Evolutionary conservation across 2,113 vertebrate species (phyloP).

Genomic region (Poecilia latipinna): DNA sequence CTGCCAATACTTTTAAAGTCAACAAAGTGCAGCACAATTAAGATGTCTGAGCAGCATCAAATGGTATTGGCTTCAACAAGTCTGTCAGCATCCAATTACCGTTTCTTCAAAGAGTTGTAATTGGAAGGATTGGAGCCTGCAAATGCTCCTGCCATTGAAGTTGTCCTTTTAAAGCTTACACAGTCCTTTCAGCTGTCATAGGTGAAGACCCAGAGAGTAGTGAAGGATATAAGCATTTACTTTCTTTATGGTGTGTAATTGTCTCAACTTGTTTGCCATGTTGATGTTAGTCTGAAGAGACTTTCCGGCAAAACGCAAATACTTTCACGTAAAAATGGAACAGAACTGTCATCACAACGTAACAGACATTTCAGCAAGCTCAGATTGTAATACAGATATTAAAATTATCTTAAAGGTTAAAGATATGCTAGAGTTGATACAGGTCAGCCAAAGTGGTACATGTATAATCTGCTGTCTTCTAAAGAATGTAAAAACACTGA

Average conservation of each 20-base stretch:
- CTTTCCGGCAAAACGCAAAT: neutral
- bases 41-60: constrained; percentile 15
- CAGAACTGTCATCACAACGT: too few species aligned
- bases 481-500: too few species aligned
- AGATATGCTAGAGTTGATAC: too few species aligned
- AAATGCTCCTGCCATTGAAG: neutral
- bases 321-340: neutral
- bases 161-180: constrained; percentile 17
- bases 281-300: neutral
- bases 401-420: too few species aligned
- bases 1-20: neutral
- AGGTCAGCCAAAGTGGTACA: too few species aligned
- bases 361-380: neutral
- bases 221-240: neutral
- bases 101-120: constrained; percentile 22
- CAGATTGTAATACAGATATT: neutral
- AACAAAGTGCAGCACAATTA: neutral
- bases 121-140: constrained; percentile 5
- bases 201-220: constrained; percentile 5
- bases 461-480: too few species aligned
- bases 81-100: constrained; percentile 38
- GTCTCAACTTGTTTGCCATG: neutral
- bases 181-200: constrained; percentile 7
- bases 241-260: neutral
- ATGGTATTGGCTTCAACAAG: constrained; percentile 16